Evolutionary conservation across 2,113 vertebrate genomes (phyloP), one percentile per base, ranked within the genome.

Genomic region (Chloropsis cyanopogon): DNA sequence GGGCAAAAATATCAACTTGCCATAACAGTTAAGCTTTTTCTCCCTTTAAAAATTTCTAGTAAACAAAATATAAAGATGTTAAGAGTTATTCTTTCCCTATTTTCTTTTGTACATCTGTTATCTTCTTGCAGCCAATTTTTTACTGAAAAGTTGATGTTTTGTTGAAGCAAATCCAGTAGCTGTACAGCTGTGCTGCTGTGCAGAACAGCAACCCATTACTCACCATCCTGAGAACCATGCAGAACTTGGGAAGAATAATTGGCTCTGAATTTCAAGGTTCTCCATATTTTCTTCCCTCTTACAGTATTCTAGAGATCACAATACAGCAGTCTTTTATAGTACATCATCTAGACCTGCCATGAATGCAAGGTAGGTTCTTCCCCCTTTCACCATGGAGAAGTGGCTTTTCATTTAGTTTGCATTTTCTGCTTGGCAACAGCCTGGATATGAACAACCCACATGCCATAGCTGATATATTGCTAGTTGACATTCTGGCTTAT

Each of bases 101-200:
- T 95, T 96, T 93, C 78, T 66, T 63, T 94, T 57, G 72, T 69
- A 86, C 63, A 88, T 93, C 92, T 93, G 92, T 78, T 86, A 84
- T 72, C 82, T 80, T 91, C 39, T 61, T 52, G 52, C 35, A 92
- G 95, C 87, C 90, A 90, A 94, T 77, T 96, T 94, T 94, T 82
- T 82, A 86, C 84, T 65, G 26, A 42, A 56, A 92, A 37, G 52
- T 50, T 96, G 94, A 94, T 90, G 49, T 80, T 94, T 97, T 86
- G 68, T 96, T 84, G 88, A 95, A 97, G 89, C 50, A 42, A 39
- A 92, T 93, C 95, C 96, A 94, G 83, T 86, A 95, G 92, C 82
- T 86, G 80, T 68, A 88, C 91, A 92, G 95, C 86, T 94, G 96
- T 73, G 78, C 80, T 86, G 92, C 84, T 69, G 75, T 93, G 80